Percentiles rank a stretch among this genome's conserved stretches.
Conservation (phyloP, 1,140 invertebrate genomes). For the Lamellibrachia luymesi region DNA sequence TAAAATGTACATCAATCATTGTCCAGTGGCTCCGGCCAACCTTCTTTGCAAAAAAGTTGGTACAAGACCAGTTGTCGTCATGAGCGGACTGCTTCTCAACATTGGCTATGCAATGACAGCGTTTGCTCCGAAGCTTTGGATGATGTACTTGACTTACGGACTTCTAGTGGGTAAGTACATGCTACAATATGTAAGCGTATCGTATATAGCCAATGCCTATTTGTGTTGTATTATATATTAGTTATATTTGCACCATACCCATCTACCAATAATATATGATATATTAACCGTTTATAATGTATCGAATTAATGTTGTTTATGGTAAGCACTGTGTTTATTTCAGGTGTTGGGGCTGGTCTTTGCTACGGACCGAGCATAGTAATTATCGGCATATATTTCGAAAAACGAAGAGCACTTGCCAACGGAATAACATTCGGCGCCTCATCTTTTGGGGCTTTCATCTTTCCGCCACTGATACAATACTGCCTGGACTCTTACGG, state of each 20-base stretch:
- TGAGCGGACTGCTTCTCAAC: background rate
- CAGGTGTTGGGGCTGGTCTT: too few species aligned
- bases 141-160: conserved; percentile 13
- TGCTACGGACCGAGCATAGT: conserved; percentile 55
- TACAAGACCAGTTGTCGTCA: background rate
- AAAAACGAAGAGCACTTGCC: conserved; percentile 80
- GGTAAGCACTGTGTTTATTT: too few species aligned
- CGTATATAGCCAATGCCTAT: too few species aligned
- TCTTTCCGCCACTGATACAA: conserved; percentile 72
- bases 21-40: too few species aligned
- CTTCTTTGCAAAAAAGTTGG: background rate
- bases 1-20: too few species aligned
- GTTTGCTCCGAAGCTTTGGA: background rate
- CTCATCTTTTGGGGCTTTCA: conserved; percentile 75
- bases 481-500: too few species aligned
- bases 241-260: too few species aligned
- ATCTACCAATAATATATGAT: too few species aligned
- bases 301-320: too few species aligned
- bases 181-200: too few species aligned
- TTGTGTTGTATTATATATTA: too few species aligned
- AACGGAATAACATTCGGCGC: conserved; percentile 90
- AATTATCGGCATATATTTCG: conserved; percentile 89
- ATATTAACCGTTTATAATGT: conserved; percentile 65
- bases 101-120: background rate
- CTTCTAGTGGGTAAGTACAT: conserved; percentile 12